Evolutionary conservation across 2,797 vertebrate genomes (phyloP), one percentile per base, ranked within the genome.

Genomic region (Mus caroli): DNA sequence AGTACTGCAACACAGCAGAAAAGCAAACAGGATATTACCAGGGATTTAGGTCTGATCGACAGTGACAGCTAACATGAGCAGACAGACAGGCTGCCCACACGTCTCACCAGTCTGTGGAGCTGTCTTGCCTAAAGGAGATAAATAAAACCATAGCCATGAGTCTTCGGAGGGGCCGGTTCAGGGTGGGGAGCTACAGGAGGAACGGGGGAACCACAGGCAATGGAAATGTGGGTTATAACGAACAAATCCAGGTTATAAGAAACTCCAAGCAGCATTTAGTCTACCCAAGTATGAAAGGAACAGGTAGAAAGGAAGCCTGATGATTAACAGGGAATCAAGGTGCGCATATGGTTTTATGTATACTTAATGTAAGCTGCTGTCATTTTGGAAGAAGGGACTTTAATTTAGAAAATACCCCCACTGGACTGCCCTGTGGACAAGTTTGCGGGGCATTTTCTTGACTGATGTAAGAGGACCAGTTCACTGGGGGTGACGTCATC

Each of bases 141-240:
- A 40, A 60, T 20, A 58, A 26, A 64, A 31, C 19, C 34, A 0
- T 56, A 34, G 19, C 71, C 46, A 0, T 1, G 22, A 7, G 26
- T 19, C 83, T 58, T 52, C 1, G 1, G 5, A 6, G 8, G 43
- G 14, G 1, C 26, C 46, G 2, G 0, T 11, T 52, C 0, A 14
- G 56, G 34, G n/a, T 0, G 10, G 37, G 52, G 3, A 4, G 1
- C 0, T 11, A 40, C 1, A 8, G 34, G 2, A 28, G 64, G 37
- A 54, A 62, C 26, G 0, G 31, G 28, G 19, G 43, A 43, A 50
- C 15, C 4, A 31, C 0, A 15, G 20, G 20, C 26, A 40, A 46
- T 3, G 82, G 26, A n/a, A 1, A 58, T 0, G 20, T 1, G 71
- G 28, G 83, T 5, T 46, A 73, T 20, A 26, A 3, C 0, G 12